Evolutionary conservation across 2,888 invertebrate species (phyloP).

Genomic region (Achlya flavicornis): DNA sequence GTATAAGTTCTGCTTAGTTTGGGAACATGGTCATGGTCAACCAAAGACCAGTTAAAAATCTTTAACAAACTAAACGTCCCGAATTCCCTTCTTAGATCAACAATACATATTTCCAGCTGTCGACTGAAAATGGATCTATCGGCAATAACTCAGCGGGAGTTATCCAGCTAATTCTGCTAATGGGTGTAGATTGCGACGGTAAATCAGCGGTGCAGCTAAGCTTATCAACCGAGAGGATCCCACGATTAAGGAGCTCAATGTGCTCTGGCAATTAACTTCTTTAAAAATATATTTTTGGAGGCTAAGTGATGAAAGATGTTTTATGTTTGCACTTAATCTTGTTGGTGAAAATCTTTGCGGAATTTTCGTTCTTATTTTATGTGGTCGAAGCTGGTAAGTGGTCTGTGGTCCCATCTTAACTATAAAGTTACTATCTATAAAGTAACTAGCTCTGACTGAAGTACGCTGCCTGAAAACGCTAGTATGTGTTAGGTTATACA

Average conservation of each 20-base stretch:
- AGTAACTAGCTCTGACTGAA: too few relatives aligned
- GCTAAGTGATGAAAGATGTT: not conserved
- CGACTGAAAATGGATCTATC: conserved; percentile 22
- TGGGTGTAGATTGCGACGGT: conserved; percentile 30
- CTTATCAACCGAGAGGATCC: conserved; percentile 36
- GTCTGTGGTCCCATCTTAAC: too few relatives aligned
- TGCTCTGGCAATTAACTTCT: not conserved
- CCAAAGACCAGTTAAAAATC: not conserved
- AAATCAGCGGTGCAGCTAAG: conserved; percentile 35
- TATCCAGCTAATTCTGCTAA: conserved; percentile 39
- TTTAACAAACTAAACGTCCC: not conserved
- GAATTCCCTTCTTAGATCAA: not conserved
- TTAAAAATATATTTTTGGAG: not conserved
- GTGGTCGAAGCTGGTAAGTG: too few relatives aligned
- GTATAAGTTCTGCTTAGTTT: too few relatives aligned
- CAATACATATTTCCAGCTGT: conserved; percentile 11
- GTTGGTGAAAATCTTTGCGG: conserved; percentile 1
- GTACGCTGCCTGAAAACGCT: too few relatives aligned
- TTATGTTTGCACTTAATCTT: conserved; percentile 9
- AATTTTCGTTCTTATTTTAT: too few relatives aligned
- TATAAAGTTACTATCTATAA: too few relatives aligned
- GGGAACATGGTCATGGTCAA: too few relatives aligned
- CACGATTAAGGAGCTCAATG: conserved; percentile 8
- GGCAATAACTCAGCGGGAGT: conserved; percentile 31
- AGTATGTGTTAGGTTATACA: too few relatives aligned